Conservation (phyloP, 2,797 vertebrate genomes). For the Cetoscarus ocellatus region DNA sequence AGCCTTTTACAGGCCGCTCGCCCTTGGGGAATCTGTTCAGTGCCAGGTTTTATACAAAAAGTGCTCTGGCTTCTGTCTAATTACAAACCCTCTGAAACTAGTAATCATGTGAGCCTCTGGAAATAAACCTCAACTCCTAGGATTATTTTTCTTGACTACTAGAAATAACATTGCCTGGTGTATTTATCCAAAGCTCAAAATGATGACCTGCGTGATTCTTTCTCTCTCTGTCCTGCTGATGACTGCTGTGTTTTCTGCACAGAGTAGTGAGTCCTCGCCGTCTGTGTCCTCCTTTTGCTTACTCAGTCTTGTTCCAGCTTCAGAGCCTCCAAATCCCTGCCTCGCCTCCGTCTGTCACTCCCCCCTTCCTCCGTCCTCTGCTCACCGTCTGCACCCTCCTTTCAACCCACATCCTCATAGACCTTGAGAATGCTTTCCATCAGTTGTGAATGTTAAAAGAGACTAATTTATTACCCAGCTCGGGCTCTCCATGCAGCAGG, state of each 20-base stretch:
- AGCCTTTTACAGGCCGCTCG: constrained; percentile 46
- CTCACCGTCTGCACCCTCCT: constrained; percentile 37
- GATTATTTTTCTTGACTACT: constrained; percentile 13
- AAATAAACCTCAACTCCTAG: constrained; percentile 46
- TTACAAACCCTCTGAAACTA: constrained; percentile 61
- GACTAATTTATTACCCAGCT: constrained; percentile 74
- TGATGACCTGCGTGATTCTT: constrained; percentile 24
- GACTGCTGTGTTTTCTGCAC: constrained; percentile 21
- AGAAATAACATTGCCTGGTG: constrained; percentile 36
- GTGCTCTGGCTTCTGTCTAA: constrained; percentile 54
- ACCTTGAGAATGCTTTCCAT: constrained; percentile 65
- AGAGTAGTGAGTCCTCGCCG: constrained; percentile 23
- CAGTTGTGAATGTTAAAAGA: constrained; percentile 76
- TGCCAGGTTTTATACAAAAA: constrained; percentile 52
- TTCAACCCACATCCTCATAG: constrained; percentile 66
- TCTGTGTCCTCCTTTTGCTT: constrained; percentile 35
- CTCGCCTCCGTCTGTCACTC: constrained; percentile 37
- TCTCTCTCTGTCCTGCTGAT: constrained; percentile 11
- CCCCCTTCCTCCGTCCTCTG: constrained; percentile 19
- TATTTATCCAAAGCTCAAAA: constrained; percentile 28
- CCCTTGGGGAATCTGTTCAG: constrained; percentile 41
- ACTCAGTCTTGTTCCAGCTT: constrained; percentile 50
- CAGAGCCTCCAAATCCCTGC: constrained; percentile 48
- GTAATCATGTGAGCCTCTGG: constrained; percentile 64
- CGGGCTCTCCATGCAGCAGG: constrained; percentile 57